Evolutionary conservation across 2,797 vertebrate species (phyloP).

Genomic region (Enteromius paludinosus): DNA sequence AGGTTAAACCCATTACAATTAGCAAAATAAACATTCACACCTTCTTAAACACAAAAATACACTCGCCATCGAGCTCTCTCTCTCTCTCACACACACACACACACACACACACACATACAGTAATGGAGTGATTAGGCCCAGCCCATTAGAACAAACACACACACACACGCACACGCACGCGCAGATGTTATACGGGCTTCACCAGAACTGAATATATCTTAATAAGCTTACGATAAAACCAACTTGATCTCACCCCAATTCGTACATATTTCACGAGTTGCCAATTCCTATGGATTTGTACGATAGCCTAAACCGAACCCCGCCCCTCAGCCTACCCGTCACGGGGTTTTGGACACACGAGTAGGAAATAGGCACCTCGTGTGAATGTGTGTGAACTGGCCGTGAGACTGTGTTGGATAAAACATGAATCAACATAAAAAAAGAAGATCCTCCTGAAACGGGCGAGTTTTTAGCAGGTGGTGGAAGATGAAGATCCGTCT

Average conservation of each 20-base stretch:
- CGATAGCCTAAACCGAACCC: no score
- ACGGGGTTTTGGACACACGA: no score
- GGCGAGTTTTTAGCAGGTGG: not conserved
- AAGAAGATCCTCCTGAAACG: slow-evolving; percentile 5
- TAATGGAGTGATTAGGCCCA: slow-evolving; percentile 82
- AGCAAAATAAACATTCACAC: slow-evolving; percentile 64
- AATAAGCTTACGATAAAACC: slow-evolving; percentile 42
- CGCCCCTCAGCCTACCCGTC: no score
- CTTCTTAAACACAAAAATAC: slow-evolving; percentile 12
- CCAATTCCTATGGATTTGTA: no score
- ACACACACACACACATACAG: slow-evolving; percentile 72
- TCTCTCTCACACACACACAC: slow-evolving; percentile 43
- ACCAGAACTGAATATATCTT: slow-evolving; percentile 57
- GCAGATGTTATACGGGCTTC: slow-evolving; percentile 62
- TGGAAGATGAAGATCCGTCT: slow-evolving; percentile 1
- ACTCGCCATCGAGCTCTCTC: slow-evolving; percentile 37
- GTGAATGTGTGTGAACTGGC: no score
- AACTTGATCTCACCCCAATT: no score
- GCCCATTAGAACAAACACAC: slow-evolving; percentile 75
- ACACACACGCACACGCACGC: slow-evolving; percentile 58
- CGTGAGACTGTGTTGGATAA: not conserved
- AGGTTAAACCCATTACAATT: slow-evolving; percentile 81
- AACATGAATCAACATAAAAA: slow-evolving; percentile 22
- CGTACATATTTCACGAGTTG: no score
- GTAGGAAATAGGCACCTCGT: no score